Evolutionary conservation across 2,113 vertebrate genomes (phyloP).

Genomic region (Muntiacus reevesi): DNA sequence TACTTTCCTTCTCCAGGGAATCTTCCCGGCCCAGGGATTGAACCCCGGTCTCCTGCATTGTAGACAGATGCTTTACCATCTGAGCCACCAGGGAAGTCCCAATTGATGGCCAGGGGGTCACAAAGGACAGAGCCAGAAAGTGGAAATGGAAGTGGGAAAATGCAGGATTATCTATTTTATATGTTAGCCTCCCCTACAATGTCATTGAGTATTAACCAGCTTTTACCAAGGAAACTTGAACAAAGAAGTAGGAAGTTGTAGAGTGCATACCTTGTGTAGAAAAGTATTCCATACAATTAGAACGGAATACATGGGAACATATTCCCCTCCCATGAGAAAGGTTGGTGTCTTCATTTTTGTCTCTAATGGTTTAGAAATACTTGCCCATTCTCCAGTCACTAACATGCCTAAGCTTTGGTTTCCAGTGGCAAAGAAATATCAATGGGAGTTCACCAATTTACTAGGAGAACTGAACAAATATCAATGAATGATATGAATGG

Average conservation of each 20-base stretch:
- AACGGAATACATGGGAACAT: not conserved
- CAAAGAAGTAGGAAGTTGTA: not conserved
- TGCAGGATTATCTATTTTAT: not conserved
- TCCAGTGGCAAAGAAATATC: not conserved
- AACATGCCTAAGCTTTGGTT: not conserved
- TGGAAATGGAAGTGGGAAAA: not conserved
- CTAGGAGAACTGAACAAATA: not conserved
- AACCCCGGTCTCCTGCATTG: too few relatives aligned
- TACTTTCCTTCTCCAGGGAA: not conserved
- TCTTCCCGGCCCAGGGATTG: too few relatives aligned
- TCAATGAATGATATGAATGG: not conserved
- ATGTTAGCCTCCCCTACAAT: not conserved
- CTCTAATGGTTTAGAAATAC: not conserved
- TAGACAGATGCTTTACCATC: too few relatives aligned
- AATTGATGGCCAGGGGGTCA: not conserved
- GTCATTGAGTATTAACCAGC: not conserved
- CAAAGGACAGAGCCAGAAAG: not conserved
- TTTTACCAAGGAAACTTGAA: not conserved
- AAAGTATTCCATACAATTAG: not conserved
- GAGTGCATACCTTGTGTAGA: not conserved
- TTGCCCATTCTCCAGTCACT: not conserved
- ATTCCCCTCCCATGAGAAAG: not conserved
- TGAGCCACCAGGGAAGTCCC: too few relatives aligned
- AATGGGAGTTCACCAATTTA: not conserved
- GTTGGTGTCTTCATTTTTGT: not conserved